Base-by-base conservation (phyloP, 2,113 vertebrate genomes). In the Rafetus swinhoei region DNA sequence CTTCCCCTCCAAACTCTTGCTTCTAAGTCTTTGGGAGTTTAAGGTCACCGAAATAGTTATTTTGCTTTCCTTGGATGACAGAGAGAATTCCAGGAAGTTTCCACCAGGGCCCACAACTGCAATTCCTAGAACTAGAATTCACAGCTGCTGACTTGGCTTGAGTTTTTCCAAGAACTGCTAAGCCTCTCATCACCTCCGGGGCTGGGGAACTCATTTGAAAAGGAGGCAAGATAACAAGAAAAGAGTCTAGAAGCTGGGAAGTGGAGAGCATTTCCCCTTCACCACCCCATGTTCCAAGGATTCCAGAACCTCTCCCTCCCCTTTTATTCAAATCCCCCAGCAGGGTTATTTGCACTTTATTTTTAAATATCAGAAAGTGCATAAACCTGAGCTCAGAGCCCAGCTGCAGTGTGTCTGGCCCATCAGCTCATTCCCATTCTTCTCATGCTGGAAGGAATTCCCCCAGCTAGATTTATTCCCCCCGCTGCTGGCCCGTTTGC, bases 71-170 rank as follows among this genome's bases (percentile, higher is more conserved):
- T 95, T 96, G 95, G 97, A 97, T 93, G 88, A 96, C 96, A 96
- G 80, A 35, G 80, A 97, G 94, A 95, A 97, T 97, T 97, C 97
- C 87, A 94, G 95, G 97, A 97, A 97, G 93, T 9, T 55, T 95
- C 94, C 94, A 85, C 8, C 1, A 65, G 94, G 96, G 91, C 93
- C 52, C 32, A 8, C 81, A 81, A 93, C 92, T 21, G 5, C 22
- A 1, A 52, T 97, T 97, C 97, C 92, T 57, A 88, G 97, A 97
- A 97, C 89, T 74, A 93, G 86, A 89, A 81, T 62, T 88, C 55
- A 79, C 25, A 81, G 93, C 95, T 80, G 97, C 96, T 94, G 96
- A 82, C 96, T 95, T 24, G 29, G 84, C 88, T 92, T 29, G 1
- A 81, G 95, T 93, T 62, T 21, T 97, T 97, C 97, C 95, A 77